These are phyloP conservation scores for Epirrhoe alternata DNA, from an alignment of 2,888 invertebrate genomes.

Conservation along the genomic window DNA sequence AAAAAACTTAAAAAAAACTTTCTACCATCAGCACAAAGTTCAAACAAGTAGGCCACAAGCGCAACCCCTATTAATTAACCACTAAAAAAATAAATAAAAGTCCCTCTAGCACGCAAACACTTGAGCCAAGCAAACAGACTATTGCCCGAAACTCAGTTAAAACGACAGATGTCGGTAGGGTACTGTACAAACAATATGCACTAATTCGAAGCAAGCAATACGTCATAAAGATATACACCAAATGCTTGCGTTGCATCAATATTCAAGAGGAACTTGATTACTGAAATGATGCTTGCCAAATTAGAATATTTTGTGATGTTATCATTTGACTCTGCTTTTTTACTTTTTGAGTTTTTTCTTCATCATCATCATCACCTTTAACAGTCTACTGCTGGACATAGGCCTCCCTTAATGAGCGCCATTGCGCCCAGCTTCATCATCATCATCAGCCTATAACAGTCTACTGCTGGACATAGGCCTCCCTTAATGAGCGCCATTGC, in stretches of 20 bases:
- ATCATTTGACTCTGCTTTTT: background rate
- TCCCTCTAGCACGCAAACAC: constrained; percentile 48
- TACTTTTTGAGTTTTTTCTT: background rate
- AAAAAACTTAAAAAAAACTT: too few species aligned
- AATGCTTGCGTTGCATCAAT: constrained; percentile 63
- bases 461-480: too few species aligned
- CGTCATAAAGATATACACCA: constrained; percentile 62
- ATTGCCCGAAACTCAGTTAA: constrained; percentile 47
- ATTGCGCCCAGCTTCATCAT: too few species aligned
- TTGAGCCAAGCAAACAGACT: constrained; percentile 57
- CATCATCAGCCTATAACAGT: too few species aligned
- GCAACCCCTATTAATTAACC: constrained; percentile 36
- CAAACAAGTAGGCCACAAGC: constrained; percentile 16
- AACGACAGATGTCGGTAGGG: constrained; percentile 72
- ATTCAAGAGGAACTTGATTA: constrained; percentile 36
- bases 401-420: too few species aligned
- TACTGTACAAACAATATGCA: constrained; percentile 70
- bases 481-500: too few species aligned
- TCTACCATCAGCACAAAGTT: background rate
- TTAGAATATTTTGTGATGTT: background rate
- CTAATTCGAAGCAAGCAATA: constrained; percentile 75
- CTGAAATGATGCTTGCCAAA: background rate
- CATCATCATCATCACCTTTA: too few species aligned
- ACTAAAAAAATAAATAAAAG: constrained; percentile 50
- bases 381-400: too few species aligned